Evolutionary conservation across 2,888 invertebrate genomes (phyloP), one percentile per base, ranked within the genome.

Genomic region (Nemotelus pantherinus): DNA sequence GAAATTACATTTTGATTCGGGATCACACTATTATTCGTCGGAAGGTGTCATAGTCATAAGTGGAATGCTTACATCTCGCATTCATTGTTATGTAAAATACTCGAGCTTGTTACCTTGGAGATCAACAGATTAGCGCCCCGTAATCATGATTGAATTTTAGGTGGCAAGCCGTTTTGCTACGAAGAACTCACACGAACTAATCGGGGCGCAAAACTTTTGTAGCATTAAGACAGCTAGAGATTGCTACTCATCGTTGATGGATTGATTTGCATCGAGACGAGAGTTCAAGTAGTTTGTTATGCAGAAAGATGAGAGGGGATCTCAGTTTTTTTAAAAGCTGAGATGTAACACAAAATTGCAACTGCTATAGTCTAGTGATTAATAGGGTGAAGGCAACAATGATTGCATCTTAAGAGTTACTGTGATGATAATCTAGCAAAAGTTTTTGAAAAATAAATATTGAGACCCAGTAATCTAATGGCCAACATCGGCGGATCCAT

Each of bases 41-140:
- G 60, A 25, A 74, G 63, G 74, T 74, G 74, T 74, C 60, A 74
- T 48, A 74, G 60, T 74, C 74, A 74, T 74, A 74, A 74, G 74
- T 74, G 74, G 70, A 74, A 74, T 74, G 74, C 74, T 74, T 74
- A 74, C 74, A 74, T 74, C 74, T 74, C 60, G 63, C 74, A 74
- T 63, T 47, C 63, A 50, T 74, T 74, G 74, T 74, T 74, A 74
- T 74, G 74, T 60, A 74, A 74, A 74, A 48, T 74, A 74, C 48
- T 48, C 50, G 74, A 63, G 39, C 74, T 74, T 74, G 74, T 74
- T 74, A 60, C 63, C 60, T 41, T 43, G 47, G 43, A 60, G 63
- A 74, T 74, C 74, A 63, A 7, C 74, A 74, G 74, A 74, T 74
- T 74, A 74, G 60, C 47, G 60, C 63, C 55, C 70, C 70, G 53